These are phyloP conservation scores for Parotocinclus haroldoi DNA, from an alignment of 2,797 vertebrate genomes.

Conservation along the genomic window DNA sequence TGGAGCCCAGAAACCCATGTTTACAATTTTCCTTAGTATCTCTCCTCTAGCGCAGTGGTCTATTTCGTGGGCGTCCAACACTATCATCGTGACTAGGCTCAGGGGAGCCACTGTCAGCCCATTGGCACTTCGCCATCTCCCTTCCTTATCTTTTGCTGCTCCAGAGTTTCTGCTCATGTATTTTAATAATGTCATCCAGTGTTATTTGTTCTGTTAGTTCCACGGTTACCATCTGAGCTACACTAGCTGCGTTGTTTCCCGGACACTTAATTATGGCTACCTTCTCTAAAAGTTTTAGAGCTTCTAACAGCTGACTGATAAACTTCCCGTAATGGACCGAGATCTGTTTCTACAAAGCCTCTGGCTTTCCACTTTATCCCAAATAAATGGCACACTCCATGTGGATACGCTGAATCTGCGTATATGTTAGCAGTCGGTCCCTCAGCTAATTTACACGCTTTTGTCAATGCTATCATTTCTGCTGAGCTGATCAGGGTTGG, in stretches of 20 bases:
- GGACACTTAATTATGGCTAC: constrained; percentile 1
- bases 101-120: not conserved
- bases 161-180: no score
- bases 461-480: constrained; percentile 10
- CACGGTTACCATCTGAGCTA: not conserved
- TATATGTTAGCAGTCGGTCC: no score
- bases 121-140: not conserved
- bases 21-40: no score
- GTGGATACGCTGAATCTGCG: no score
- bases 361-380: not conserved
- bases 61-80: not conserved
- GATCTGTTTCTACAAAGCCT: constrained; percentile 4
- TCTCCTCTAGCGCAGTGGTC: not conserved
- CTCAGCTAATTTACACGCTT: constrained; percentile 10
- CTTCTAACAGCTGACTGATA: not conserved
- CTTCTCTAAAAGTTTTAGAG: not conserved
- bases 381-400: no score
- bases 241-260: not conserved
- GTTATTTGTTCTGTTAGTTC: not conserved
- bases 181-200: not conserved
- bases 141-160: not conserved
- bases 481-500: constrained; percentile 6
- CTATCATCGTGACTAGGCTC: not conserved
- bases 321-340: not conserved
- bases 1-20: no score